phyloP scores from a whole-genome alignment of 2,113 vertebrate species.

The Trogon melanurus region DNA sequence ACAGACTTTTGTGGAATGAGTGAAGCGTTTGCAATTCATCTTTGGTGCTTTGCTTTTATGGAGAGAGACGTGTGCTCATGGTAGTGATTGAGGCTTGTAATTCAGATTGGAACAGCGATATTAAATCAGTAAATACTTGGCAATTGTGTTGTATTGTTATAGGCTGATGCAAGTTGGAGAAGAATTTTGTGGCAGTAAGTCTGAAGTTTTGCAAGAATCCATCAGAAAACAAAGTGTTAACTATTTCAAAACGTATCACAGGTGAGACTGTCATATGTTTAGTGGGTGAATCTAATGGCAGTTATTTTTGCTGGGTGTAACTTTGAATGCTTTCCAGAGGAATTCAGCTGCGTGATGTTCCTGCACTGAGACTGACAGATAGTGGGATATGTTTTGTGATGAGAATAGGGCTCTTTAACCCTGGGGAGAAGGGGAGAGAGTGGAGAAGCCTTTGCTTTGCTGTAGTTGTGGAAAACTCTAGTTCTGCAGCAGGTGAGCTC shows the following conservation, averaged over 20 bases:
- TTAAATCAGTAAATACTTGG: neutral
- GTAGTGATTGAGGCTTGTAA: neutral
- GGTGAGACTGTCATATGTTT: slow-evolving; percentile 74
- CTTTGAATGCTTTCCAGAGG: neutral
- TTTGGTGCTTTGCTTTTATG: neutral
- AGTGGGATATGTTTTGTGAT: neutral
- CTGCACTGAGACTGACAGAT: neutral
- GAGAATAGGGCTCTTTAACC: neutral
- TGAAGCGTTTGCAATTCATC: neutral
- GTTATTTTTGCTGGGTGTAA: neutral
- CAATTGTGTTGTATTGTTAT: neutral
- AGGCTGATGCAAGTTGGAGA: slow-evolving; percentile 98
- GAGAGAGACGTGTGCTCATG: neutral
- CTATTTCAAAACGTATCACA: slow-evolving; percentile 99
- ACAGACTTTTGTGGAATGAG: neutral
- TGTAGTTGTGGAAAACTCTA: neutral
- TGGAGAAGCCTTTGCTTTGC: neutral
- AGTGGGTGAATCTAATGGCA: neutral
- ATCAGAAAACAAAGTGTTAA: slow-evolving; percentile 97
- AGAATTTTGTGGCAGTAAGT: slow-evolving; percentile 97
- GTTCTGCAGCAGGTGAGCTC: neutral
- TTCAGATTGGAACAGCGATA: neutral
- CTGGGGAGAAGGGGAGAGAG: neutral
- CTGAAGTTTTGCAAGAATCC: slow-evolving; percentile 97
- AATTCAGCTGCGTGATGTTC: neutral